Conservation (phyloP, 2,888 invertebrate genomes). For the Aporophyla nigra region DNA sequence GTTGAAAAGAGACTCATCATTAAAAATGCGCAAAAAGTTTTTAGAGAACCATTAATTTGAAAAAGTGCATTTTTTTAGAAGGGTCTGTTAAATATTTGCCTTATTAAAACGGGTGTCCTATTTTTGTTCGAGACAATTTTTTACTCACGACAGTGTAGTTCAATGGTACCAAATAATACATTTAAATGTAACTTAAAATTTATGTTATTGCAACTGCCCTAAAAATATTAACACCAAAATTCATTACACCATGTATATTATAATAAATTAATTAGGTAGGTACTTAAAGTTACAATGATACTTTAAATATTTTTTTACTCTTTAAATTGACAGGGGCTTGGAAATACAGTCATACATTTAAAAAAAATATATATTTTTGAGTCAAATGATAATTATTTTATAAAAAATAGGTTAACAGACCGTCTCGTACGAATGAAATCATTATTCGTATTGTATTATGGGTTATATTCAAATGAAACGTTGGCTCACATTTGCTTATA, state of each 20-base stretch:
- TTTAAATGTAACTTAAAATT: not conserved
- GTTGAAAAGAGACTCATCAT: no score
- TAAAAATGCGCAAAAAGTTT: no score
- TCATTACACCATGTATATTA: not conserved
- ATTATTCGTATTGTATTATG: not conserved
- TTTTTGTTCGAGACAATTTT: not conserved
- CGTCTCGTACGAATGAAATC: not conserved
- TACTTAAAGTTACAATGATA: conserved; percentile 13
- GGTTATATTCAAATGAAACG: not conserved
- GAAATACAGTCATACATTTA: conserved; percentile 54
- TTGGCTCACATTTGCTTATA: not conserved
- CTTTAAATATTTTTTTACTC: conserved; percentile 25
- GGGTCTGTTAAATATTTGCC: not conserved
- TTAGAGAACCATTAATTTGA: no score
- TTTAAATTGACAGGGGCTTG: conserved; percentile 47
- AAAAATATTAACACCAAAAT: conserved; percentile 9
- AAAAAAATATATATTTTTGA: not conserved
- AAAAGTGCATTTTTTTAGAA: not conserved
- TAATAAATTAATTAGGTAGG: conserved; percentile 7
- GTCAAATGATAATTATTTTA: rapidly evolving
- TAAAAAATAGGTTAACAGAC: not conserved
- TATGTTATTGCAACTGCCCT: not conserved
- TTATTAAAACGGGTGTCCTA: not conserved
- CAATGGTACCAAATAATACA: not conserved
- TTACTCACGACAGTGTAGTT: no score